These are phyloP conservation scores for Parambassis ranga DNA, from an alignment of 2,797 vertebrate genomes.

Conservation along the genomic window DNA sequence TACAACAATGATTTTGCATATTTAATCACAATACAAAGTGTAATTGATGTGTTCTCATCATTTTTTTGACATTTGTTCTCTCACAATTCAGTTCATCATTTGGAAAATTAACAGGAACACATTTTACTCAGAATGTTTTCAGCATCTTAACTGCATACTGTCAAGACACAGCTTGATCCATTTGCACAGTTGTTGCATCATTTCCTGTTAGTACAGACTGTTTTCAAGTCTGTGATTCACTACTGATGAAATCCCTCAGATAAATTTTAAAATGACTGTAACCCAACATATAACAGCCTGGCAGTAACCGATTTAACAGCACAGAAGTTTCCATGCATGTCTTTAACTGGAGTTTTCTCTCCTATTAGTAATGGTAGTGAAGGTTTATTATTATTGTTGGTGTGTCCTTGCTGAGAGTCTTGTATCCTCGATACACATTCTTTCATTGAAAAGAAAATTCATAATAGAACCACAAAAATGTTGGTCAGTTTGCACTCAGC, in stretches of 20 bases:
- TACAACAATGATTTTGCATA: too few species aligned
- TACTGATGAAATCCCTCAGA: background rate
- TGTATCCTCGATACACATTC: background rate
- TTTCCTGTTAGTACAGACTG: background rate
- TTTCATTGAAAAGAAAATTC: background rate
- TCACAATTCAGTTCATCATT: too few species aligned
- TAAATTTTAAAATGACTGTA: background rate
- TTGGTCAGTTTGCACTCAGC: too few species aligned
- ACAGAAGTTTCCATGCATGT: background rate
- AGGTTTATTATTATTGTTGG: too few species aligned
- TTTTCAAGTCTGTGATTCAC: background rate
- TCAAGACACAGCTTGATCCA: background rate
- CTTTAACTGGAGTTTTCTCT: background rate
- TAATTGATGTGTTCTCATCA: too few species aligned
- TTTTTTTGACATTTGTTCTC: too few species aligned
- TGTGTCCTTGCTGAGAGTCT: background rate
- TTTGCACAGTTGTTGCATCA: background rate
- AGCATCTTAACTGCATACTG: too few species aligned
- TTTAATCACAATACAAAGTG: too few species aligned
- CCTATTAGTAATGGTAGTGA: too few species aligned
- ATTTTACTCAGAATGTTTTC: too few species aligned
- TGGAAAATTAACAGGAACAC: too few species aligned
- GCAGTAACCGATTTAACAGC: background rate
- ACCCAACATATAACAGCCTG: background rate
- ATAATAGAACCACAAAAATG: background rate